Percentiles rank a stretch among this genome's conserved stretches.
Conservation (phyloP, 1,140 invertebrate genomes). For the Drosophila arizonae region DNA sequence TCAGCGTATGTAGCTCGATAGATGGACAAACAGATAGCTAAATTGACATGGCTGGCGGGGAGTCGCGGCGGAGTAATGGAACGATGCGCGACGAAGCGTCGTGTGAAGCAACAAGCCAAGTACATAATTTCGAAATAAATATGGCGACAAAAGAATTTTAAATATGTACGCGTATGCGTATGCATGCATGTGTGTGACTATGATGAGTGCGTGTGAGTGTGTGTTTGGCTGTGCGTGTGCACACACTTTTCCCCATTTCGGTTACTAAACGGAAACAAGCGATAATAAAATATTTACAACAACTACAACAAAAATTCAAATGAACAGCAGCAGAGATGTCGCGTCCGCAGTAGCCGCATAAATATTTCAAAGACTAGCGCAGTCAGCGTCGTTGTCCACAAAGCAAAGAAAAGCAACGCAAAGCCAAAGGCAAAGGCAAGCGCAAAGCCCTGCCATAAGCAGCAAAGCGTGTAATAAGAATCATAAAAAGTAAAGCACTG, state of each 20-base stretch:
- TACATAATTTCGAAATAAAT: conserved; percentile 76
- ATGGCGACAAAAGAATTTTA: conserved; percentile 77
- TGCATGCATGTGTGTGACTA: not conserved
- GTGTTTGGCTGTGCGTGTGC: conserved; percentile 27
- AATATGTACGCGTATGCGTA: conserved; percentile 58
- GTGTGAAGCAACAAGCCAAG: conserved; percentile 76
- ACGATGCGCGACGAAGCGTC: conserved; percentile 54
- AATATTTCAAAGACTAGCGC: conserved; percentile 45
- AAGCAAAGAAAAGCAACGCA: conserved; percentile 8
- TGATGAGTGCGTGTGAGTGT: not conserved
- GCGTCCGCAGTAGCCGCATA: conserved; percentile 46
- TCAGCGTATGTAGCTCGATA: conserved; percentile 29
- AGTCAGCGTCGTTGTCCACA: conserved; percentile 33
- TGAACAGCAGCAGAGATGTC: conserved; percentile 40
- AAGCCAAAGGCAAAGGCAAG: not conserved
- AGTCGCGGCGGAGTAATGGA: conserved; percentile 1
- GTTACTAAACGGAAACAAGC: conserved; percentile 80
- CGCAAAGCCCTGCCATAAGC: conserved; percentile 40
- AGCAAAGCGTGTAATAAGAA: conserved; percentile 73
- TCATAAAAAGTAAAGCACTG: conserved; percentile 64
- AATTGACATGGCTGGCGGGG: conserved; percentile 50
- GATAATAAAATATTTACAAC: conserved; percentile 81
- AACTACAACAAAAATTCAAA: conserved; percentile 52
- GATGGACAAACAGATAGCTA: conserved; percentile 65
- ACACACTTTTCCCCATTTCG: conserved; percentile 64